These are phyloP conservation scores for Microplitis deprimator DNA, from an alignment of 2,888 invertebrate genomes.

Conservation along the genomic window DNA sequence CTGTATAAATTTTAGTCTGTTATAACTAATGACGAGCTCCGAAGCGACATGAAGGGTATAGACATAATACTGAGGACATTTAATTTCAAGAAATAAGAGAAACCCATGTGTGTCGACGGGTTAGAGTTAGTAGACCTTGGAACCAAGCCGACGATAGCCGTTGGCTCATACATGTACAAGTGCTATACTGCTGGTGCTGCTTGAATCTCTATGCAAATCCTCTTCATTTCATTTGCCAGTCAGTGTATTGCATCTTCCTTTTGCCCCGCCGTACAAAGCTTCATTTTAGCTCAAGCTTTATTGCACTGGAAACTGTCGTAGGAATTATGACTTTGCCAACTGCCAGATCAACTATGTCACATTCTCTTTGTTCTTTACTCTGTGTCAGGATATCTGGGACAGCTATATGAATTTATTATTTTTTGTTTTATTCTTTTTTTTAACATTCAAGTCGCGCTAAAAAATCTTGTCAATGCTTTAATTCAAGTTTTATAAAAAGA, in stretches of 20 bases:
- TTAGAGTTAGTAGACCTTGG: conserved; percentile 11
- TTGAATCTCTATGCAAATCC: conserved; percentile 47
- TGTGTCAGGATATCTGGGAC: conserved; percentile 7
- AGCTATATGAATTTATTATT: neutral
- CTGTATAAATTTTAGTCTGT: conserved; percentile 19
- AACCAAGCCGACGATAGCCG: neutral
- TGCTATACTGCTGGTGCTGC: conserved; percentile 31
- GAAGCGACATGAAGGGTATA: conserved; percentile 28
- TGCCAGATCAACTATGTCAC: conserved; percentile 37
- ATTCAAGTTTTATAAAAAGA: neutral
- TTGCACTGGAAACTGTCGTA: conserved; percentile 42
- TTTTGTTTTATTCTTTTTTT: neutral
- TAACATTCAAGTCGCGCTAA: neutral
- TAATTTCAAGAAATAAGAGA: conserved; percentile 9
- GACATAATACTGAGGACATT: neutral
- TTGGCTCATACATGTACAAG: conserved; percentile 21
- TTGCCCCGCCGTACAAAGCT: conserved; percentile 19
- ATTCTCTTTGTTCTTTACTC: conserved; percentile 31
- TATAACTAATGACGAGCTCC: conserved; percentile 42
- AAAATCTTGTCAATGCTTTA: neutral
- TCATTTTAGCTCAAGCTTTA: conserved; percentile 38
- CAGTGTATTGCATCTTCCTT: conserved; percentile 21
- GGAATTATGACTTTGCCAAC: conserved; percentile 39
- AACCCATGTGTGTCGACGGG: no score
- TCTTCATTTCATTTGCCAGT: conserved; percentile 42